Evolutionary conservation across 2,113 vertebrate species (phyloP).

Genomic region (Tor tambroides): DNA sequence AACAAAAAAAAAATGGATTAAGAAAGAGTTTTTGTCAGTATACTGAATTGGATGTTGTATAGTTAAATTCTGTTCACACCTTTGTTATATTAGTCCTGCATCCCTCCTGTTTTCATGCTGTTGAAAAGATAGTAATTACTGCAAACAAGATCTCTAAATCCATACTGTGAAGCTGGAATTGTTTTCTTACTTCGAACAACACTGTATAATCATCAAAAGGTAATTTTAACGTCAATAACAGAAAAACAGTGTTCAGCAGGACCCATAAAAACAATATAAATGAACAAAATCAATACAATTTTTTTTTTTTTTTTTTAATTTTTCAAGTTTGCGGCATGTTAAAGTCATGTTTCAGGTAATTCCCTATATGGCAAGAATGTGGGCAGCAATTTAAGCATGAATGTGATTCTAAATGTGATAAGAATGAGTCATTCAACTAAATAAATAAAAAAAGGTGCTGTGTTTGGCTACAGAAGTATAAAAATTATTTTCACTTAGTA

Average conservation of each 20-base stretch:
- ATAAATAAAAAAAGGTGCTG: not conserved
- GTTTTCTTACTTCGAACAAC: not conserved
- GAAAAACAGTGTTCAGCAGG: not conserved
- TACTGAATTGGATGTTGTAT: not conserved
- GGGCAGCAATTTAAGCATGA: not conserved
- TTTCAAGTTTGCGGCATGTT: not conserved
- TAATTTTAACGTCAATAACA: not conserved
- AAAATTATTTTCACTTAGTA: no score
- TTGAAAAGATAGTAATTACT: not conserved
- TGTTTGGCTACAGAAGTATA: not conserved
- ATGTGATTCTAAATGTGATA: not conserved
- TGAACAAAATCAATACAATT: not conserved
- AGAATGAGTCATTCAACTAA: constrained; percentile 1
- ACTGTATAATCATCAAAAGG: constrained; percentile 3
- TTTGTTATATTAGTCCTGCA: not conserved
- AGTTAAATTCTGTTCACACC: not conserved
- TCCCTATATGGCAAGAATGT: not conserved
- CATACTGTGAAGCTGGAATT: not conserved
- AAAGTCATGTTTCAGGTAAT: not conserved
- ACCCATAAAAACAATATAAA: not conserved
- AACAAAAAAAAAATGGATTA: not conserved
- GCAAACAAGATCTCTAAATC: not conserved
- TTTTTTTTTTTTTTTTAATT: not conserved
- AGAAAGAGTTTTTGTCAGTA: no score
- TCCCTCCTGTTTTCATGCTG: not conserved